phyloP scores from a whole-genome alignment of 2,113 vertebrate genomes.

The Furnarius figulus region DNA sequence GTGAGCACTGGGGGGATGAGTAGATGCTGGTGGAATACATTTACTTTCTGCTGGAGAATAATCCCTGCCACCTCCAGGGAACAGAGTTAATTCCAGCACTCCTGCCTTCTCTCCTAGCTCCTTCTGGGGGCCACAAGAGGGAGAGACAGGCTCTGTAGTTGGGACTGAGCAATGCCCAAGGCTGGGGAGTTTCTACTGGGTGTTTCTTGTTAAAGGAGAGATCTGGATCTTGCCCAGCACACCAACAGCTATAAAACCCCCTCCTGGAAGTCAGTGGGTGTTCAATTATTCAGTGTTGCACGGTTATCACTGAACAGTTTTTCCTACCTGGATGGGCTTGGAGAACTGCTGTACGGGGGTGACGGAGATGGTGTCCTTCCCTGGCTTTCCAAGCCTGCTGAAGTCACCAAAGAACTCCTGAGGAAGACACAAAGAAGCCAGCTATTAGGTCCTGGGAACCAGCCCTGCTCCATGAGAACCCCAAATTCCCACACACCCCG shows the following conservation, averaged over 20 bases:
- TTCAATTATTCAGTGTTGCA: not conserved
- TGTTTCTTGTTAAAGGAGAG: not conserved
- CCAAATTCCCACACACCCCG: not conserved
- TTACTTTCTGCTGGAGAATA: not conserved
- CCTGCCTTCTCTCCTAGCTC: not conserved
- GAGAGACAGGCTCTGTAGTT: not conserved
- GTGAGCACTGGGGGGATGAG: not conserved
- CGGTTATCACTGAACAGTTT: not conserved
- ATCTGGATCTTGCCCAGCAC: not conserved
- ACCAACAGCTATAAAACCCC: not conserved
- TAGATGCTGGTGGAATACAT: not conserved
- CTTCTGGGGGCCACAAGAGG: not conserved
- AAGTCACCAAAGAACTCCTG: constrained; percentile 81
- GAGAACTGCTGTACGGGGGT: constrained; percentile 74
- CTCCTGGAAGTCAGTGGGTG: not conserved
- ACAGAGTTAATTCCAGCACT: not conserved
- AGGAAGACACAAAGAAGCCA: not conserved
- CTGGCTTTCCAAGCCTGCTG: constrained; percentile 79
- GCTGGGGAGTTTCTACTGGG: not conserved
- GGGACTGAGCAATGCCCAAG: not conserved
- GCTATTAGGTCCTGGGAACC: not conserved
- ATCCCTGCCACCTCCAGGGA: not conserved
- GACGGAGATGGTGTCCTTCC: constrained; percentile 81
- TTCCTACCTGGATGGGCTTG: constrained; percentile 83
- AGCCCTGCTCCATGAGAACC: not conserved